A percentile compares a stretch with the other conserved stretches of the same genome.
These are phyloP conservation scores for Oncorhynchus tshawytscha DNA, from an alignment of 2,113 vertebrate species.

Conservation along the genomic window DNA sequence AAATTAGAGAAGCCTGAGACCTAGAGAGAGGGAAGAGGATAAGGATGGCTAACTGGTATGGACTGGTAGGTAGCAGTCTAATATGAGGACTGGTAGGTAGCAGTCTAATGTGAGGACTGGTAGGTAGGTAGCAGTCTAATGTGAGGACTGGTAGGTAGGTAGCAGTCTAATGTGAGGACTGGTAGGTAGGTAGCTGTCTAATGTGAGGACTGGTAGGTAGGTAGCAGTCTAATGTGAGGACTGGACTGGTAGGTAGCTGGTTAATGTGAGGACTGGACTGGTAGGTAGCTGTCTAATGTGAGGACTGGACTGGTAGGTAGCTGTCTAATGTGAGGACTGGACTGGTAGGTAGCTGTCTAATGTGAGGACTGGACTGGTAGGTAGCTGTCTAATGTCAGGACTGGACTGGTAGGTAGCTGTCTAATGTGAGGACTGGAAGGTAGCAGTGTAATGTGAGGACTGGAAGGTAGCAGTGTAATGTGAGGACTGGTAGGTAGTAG, in stretches of 20 bases:
- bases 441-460: neutral
- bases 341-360: neutral
- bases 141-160: neutral
- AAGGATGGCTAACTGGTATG: neutral
- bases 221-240: neutral
- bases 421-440: neutral
- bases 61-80: neutral
- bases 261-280: neutral
- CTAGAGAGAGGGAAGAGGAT: slow-evolving; percentile 12
- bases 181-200: no score
- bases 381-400: neutral
- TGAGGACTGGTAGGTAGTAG: no score
- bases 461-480: neutral
- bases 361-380: neutral
- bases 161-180: neutral
- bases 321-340: no score
- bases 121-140: neutral
- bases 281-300: neutral
- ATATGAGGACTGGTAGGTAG: neutral
- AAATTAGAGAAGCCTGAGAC: slow-evolving; percentile 23
- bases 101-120: neutral
- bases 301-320: neutral
- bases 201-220: neutral
- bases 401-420: neutral
- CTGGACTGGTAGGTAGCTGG: neutral